A percentile compares a stretch with the other conserved stretches of the same genome.
These are phyloP conservation scores for Lithodes maja DNA, from an alignment of 2,888 invertebrate genomes.

Conservation along the genomic window DNA sequence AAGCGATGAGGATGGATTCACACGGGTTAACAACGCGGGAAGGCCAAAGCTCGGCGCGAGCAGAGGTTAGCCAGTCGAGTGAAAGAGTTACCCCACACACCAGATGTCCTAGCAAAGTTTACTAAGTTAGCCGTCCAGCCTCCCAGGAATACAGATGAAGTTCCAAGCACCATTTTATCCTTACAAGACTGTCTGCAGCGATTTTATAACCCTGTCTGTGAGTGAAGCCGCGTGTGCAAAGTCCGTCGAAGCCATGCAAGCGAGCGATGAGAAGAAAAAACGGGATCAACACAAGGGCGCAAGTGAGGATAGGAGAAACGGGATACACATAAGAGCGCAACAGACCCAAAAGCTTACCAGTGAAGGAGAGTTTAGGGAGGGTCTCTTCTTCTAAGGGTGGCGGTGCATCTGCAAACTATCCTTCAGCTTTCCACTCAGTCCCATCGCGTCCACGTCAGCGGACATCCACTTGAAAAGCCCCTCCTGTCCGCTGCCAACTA, in stretches of 20 bases:
- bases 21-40: slow-evolving; percentile 43
- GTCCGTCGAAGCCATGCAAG: neutral
- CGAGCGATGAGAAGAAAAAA: neutral
- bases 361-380: neutral
- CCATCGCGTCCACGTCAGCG: no score
- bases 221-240: slow-evolving; percentile 2
- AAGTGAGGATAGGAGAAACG: neutral
- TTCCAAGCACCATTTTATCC: slow-evolving; percentile 38
- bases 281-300: neutral
- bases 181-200: slow-evolving; percentile 54
- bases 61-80: slow-evolving; percentile 44
- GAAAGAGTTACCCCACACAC: slow-evolving; percentile 61
- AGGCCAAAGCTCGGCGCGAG: slow-evolving; percentile 49
- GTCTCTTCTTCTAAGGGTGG: neutral
- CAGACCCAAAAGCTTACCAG: slow-evolving; percentile 44
- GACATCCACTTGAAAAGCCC: no score
- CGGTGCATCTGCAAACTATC: no score
- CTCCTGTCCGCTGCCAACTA: no score
- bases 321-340: neutral
- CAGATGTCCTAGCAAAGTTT: slow-evolving; percentile 57
- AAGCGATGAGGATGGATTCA: slow-evolving; percentile 35
- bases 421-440: no score
- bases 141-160: slow-evolving; percentile 59
- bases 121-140: slow-evolving; percentile 41
- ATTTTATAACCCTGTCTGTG: slow-evolving; percentile 23